A percentile compares a stretch with the other conserved stretches of the same genome.
phyloP scores from a whole-genome alignment of 2,797 vertebrate genomes.

The Furcifer pardalis region DNA sequence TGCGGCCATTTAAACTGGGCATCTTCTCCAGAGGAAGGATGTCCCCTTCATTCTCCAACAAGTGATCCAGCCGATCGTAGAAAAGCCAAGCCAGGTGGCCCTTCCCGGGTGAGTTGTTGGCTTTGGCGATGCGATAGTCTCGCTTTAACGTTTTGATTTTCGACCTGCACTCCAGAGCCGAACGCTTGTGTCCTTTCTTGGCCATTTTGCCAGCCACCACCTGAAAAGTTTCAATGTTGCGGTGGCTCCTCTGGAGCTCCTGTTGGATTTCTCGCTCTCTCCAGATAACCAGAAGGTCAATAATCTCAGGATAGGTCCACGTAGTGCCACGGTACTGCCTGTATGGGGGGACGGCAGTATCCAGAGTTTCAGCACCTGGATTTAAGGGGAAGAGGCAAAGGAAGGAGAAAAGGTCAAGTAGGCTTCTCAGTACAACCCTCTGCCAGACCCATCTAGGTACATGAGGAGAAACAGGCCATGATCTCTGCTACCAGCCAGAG shows the following conservation, averaged over 20 bases:
- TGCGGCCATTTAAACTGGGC: background rate
- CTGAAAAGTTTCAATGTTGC: conserved; percentile 21
- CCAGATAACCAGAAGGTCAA: conserved; percentile 32
- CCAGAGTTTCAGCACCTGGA: background rate
- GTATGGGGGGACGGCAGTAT: background rate
- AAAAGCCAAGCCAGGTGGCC: conserved; percentile 33
- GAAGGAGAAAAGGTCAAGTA: background rate
- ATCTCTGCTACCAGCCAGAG: background rate
- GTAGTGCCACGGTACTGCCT: conserved; percentile 31
- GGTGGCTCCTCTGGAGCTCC: conserved; percentile 26
- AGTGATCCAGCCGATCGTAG: conserved; percentile 15
- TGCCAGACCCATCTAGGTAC: too few relatives aligned
- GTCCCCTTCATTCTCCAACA: conserved; percentile 4
- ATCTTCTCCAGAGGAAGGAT: background rate
- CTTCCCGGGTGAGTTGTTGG: conserved; percentile 28
- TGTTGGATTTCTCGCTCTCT: conserved; percentile 31
- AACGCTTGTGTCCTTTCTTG: conserved; percentile 17
- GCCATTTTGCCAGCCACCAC: conserved; percentile 21
- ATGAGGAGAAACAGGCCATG: background rate
- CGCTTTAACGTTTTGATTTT: conserved; percentile 30
- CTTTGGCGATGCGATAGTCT: conserved; percentile 23
- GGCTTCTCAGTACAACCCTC: too few relatives aligned
- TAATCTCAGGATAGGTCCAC: conserved; percentile 26
- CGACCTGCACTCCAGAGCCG: conserved; percentile 16
- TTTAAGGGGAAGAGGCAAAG: too few relatives aligned